A percentile compares a stretch with the other conserved stretches of the same genome.
These are phyloP conservation scores for Trichogramma dendrolimi DNA, from an alignment of 2,888 invertebrate species.

Conservation along the genomic window DNA sequence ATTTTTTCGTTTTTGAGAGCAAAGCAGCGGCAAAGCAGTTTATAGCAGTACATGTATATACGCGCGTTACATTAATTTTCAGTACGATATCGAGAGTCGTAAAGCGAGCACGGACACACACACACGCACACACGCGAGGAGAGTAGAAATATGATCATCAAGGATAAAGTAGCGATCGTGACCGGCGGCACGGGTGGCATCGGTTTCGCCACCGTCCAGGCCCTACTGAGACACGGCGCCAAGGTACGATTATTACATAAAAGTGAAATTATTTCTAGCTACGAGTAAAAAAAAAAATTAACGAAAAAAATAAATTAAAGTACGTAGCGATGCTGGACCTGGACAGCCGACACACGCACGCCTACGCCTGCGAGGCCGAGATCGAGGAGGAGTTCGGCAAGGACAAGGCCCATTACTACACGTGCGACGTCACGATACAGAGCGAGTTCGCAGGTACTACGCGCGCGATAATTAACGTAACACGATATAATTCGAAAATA, in stretches of 20 bases:
- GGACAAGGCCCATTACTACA: conserved; percentile 53
- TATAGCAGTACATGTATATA: too few species aligned
- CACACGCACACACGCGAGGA: too few species aligned
- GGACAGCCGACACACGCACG: conserved; percentile 49
- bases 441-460: conserved; percentile 28
- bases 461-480: background rate
- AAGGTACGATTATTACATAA: too few species aligned
- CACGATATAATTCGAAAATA: background rate
- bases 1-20: too few species aligned
- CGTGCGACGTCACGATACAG: conserved; percentile 54
- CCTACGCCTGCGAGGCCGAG: conserved; percentile 42
- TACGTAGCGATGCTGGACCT: conserved; percentile 50
- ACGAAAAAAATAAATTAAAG: conserved; percentile 20
- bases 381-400: conserved; percentile 53
- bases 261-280: too few species aligned
- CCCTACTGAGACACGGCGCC: conserved; percentile 52
- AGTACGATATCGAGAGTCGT: too few species aligned
- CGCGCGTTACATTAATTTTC: too few species aligned
- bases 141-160: conserved; percentile 29
- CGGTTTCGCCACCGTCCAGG: conserved; percentile 53
- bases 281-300: background rate
- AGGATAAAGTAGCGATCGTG: conserved; percentile 41
- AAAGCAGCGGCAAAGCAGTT: too few species aligned
- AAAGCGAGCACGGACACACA: too few species aligned
- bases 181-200: conserved; percentile 60